phyloP scores from a whole-genome alignment of 2,797 vertebrate genomes.

The Muscicapa comitata region DNA sequence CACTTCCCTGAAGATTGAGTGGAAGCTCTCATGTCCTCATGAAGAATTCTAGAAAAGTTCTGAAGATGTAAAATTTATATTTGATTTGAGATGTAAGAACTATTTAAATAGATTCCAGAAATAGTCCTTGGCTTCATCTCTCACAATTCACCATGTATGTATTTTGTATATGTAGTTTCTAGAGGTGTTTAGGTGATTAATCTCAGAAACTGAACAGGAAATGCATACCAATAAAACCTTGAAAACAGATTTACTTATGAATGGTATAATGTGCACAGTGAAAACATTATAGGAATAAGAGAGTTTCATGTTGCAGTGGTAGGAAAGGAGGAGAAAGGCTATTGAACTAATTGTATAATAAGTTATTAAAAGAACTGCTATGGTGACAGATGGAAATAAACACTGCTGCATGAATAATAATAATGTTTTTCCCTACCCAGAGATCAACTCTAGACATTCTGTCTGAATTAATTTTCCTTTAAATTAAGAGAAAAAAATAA shows the following conservation, averaged over 20 bases:
- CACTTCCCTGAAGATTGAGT: not conserved
- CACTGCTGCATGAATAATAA: constrained; percentile 67
- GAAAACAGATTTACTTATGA: not conserved
- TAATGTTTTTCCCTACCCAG: constrained; percentile 59
- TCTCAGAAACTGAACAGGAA: not conserved
- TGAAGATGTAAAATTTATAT: not conserved
- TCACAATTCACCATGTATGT: not conserved
- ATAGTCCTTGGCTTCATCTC: not conserved
- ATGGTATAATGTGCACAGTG: not conserved
- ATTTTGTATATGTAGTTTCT: not conserved
- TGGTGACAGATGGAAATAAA: constrained; percentile 70
- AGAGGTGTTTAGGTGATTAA: not conserved
- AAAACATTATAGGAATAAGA: not conserved
- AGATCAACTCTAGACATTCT: constrained; percentile 68
- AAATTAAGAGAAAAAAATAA: constrained; percentile 42
- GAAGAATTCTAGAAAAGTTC: not conserved
- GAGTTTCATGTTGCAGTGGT: not conserved
- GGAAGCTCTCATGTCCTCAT: not conserved
- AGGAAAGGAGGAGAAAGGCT: constrained; percentile 37
- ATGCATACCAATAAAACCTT: not conserved
- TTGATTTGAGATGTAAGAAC: not conserved
- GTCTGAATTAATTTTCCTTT: constrained; percentile 71
- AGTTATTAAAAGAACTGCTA: constrained; percentile 61
- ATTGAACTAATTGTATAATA: constrained; percentile 61
- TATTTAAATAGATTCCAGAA: not conserved